These are phyloP conservation scores for Zygothrica quintamaculata DNA, from an alignment of 2,888 invertebrate species.

Conservation along the genomic window DNA sequence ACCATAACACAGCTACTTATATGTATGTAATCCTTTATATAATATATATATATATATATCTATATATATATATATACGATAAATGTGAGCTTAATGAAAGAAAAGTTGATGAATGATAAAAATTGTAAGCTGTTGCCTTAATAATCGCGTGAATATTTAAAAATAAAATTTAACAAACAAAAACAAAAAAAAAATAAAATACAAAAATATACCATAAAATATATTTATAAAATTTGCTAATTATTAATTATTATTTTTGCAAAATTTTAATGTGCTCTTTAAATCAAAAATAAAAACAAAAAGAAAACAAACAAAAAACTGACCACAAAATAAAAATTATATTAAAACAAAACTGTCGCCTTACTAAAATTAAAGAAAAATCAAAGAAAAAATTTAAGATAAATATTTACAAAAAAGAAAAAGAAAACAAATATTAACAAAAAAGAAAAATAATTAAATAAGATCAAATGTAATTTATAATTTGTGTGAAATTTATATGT, in stretches of 20 bases:
- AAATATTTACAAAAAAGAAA: slow-evolving; percentile 46
- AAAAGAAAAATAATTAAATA: slow-evolving; percentile 3
- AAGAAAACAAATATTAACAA: slow-evolving; percentile 5
- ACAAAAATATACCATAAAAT: slow-evolving; percentile 7
- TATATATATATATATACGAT: slow-evolving; percentile 46
- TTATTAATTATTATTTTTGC: too few relatives aligned
- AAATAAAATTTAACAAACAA: slow-evolving; percentile 6
- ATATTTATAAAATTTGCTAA: slow-evolving; percentile 55
- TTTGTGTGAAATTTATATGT: slow-evolving; percentile 10
- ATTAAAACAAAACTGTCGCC: slow-evolving; percentile 34
- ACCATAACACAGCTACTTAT: slow-evolving; percentile 31
- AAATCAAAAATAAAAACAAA: slow-evolving; percentile 32
- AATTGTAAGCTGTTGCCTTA: slow-evolving; percentile 68
- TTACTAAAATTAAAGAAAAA: slow-evolving; percentile 46
- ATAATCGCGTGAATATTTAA: slow-evolving; percentile 42
- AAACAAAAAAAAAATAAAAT: not conserved
- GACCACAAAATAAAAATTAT: slow-evolving; percentile 40
- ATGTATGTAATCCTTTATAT: slow-evolving; percentile 46
- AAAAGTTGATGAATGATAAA: slow-evolving; percentile 14
- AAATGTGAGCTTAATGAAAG: slow-evolving; percentile 46
- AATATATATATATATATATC: slow-evolving; percentile 23
- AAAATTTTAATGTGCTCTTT: slow-evolving; percentile 62
- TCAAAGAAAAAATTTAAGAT: slow-evolving; percentile 3
- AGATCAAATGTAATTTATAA: slow-evolving; percentile 17
- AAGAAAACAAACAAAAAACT: slow-evolving; percentile 21